phyloP scores from a whole-genome alignment of 2,888 invertebrate genomes.

The Minunthozetes semirufus region DNA sequence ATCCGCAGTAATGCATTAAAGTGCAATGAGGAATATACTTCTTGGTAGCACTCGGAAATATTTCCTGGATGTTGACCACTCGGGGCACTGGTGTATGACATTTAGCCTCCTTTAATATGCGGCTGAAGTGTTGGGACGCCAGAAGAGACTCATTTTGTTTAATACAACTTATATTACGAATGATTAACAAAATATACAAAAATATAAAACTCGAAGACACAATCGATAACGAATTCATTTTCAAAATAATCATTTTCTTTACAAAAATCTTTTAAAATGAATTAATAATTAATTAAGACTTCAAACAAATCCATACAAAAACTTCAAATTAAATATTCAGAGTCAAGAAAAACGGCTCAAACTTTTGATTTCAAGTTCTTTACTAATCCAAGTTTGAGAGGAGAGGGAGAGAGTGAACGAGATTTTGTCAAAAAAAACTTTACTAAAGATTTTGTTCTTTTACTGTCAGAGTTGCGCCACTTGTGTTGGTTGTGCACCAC shows the following conservation, averaged over 20 bases:
- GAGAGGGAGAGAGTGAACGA: not conserved
- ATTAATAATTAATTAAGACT: not conserved
- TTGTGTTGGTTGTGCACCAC: not conserved
- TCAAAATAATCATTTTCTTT: not conserved
- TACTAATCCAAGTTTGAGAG: not conserved
- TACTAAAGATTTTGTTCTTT: not conserved
- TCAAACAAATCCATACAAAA: not conserved
- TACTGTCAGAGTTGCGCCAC: not conserved
- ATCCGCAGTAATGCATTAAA: conserved; percentile 33
- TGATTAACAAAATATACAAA: not conserved
- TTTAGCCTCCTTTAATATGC: conserved; percentile 32
- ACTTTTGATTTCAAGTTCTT: conserved; percentile 7
- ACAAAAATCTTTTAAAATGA: not conserved
- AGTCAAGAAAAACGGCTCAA: not conserved
- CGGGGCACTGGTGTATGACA: conserved; percentile 29
- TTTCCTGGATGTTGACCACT: conserved; percentile 33
- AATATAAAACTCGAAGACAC: not conserved
- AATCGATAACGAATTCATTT: not conserved
- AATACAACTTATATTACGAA: not conserved
- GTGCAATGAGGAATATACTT: conserved; percentile 37
- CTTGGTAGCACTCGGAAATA: conserved; percentile 34
- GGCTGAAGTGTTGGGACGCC: conserved; percentile 33
- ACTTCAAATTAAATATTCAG: not conserved
- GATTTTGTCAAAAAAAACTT: not conserved
- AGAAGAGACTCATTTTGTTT: conserved; percentile 33